phyloP scores from a whole-genome alignment of 2,888 invertebrate genomes.

The Lamproptera curius region DNA sequence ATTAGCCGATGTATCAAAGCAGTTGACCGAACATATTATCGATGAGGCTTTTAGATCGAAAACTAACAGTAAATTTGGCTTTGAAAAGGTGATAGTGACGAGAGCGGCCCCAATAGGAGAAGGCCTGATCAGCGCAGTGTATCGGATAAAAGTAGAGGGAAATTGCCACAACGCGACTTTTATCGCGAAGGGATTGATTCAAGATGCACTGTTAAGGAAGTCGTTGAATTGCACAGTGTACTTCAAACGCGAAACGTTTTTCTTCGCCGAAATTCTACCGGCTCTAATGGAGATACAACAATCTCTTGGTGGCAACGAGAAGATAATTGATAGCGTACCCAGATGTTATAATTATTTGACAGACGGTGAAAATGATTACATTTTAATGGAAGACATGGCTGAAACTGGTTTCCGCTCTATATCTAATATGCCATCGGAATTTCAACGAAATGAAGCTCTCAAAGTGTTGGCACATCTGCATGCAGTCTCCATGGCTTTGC shows the following conservation, averaged over 20 bases:
- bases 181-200: slow-evolving; percentile 42
- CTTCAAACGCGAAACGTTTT: slow-evolving; percentile 42
- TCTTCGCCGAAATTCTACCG: slow-evolving; percentile 42
- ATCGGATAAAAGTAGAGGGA: slow-evolving; percentile 39
- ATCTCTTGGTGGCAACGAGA: slow-evolving; percentile 38
- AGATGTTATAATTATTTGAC: slow-evolving; percentile 37
- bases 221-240: slow-evolving; percentile 34
- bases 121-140: slow-evolving; percentile 47
- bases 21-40: slow-evolving; percentile 39
- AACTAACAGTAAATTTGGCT: slow-evolving; percentile 38
- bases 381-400: slow-evolving; percentile 46
- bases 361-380: slow-evolving; percentile 45
- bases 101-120: slow-evolving; percentile 45
- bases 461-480: slow-evolving; percentile 49
- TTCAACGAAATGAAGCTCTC: slow-evolving; percentile 37
- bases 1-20: slow-evolving; percentile 39
- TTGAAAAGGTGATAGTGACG: slow-evolving; percentile 34
- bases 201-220: slow-evolving; percentile 35
- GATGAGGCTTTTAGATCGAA: slow-evolving; percentile 39
- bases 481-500: slow-evolving; percentile 44
- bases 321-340: slow-evolving; percentile 39
- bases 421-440: slow-evolving; percentile 30
- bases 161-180: slow-evolving; percentile 32
- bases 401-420: slow-evolving; percentile 34
- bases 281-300: slow-evolving; percentile 37